Conservation (phyloP, 2,797 vertebrate species). For the Linurgus olivaceus region DNA sequence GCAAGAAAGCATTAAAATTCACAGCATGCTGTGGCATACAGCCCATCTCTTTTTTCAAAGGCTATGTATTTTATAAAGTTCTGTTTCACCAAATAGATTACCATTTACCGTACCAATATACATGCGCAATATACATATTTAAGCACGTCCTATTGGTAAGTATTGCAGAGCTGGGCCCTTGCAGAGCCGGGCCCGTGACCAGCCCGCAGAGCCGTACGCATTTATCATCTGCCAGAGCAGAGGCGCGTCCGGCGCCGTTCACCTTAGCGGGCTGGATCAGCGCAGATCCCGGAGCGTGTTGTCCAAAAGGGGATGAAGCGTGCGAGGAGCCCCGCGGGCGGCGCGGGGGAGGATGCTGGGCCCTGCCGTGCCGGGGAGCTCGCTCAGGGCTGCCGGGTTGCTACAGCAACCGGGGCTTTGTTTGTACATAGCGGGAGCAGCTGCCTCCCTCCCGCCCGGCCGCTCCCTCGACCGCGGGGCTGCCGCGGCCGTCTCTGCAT, state of each 20-base stretch:
- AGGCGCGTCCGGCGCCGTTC: not conserved
- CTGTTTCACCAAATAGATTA: not conserved
- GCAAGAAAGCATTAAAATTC: not conserved
- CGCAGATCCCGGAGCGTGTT: not conserved
- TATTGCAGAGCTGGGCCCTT: not conserved
- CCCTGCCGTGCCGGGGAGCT: not conserved
- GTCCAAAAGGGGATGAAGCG: not conserved
- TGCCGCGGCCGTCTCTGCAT: not conserved
- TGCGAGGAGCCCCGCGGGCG: not conserved
- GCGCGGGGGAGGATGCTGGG: not conserved
- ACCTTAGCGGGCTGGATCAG: fast-evolving
- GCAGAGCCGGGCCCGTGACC: not conserved
- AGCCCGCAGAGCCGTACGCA: fast-evolving
- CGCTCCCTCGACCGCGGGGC: not conserved
- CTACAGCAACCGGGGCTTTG: constrained; percentile 68
- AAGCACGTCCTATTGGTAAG: not conserved
- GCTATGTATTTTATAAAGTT: not conserved
- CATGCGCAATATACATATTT: fast-evolving
- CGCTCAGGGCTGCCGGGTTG: constrained; percentile 55
- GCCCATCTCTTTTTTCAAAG: not conserved
- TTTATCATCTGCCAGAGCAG: not conserved
- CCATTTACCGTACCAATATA: not conserved
- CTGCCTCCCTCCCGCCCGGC: constrained; percentile 9
- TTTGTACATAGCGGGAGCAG: constrained; percentile 67
- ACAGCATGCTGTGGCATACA: not conserved